Conservation (phyloP, 2,113 vertebrate genomes). For the Cololabis saira region DNA sequence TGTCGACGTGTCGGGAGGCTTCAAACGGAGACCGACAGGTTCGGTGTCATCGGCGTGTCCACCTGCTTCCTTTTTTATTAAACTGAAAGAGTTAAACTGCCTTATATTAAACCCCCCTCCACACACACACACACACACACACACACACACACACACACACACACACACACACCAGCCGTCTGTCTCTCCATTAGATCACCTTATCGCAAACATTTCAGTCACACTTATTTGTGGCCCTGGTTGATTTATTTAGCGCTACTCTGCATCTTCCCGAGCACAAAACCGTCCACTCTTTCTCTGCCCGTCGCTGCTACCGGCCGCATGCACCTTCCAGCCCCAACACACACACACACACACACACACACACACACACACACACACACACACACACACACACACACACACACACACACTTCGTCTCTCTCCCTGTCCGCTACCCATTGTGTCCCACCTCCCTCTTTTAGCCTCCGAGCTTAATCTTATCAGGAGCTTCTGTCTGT, state of each 20-base stretch:
- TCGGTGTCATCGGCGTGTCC: too few species aligned
- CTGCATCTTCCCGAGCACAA: constrained; percentile 42
- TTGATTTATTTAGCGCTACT: constrained; percentile 70
- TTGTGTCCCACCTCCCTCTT: constrained; percentile 41
- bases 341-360: too few species aligned
- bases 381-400: too few species aligned
- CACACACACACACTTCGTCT: constrained; percentile 8
- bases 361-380: too few species aligned
- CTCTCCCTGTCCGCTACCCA: constrained; percentile 23
- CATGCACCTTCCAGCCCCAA: constrained; percentile 26
- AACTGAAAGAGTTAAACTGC: too few species aligned
- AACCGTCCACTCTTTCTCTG: constrained; percentile 52
- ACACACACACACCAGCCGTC: background rate
- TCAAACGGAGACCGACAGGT: too few species aligned
- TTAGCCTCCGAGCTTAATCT: constrained; percentile 29
- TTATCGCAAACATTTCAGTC: constrained; percentile 73
- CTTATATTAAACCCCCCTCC: too few species aligned
- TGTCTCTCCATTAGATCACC: constrained; percentile 45
- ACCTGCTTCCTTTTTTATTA: too few species aligned
- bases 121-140: too few species aligned
- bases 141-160: too few species aligned
- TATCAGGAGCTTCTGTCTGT: constrained; percentile 30
- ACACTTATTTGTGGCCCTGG: constrained; percentile 53
- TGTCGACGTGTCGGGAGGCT: too few species aligned
- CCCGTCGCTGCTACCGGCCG: constrained; percentile 54